A percentile compares a stretch with the other conserved stretches of the same genome.
phyloP scores from a whole-genome alignment of 2,888 invertebrate genomes.

The Mesoligia furuncula region DNA sequence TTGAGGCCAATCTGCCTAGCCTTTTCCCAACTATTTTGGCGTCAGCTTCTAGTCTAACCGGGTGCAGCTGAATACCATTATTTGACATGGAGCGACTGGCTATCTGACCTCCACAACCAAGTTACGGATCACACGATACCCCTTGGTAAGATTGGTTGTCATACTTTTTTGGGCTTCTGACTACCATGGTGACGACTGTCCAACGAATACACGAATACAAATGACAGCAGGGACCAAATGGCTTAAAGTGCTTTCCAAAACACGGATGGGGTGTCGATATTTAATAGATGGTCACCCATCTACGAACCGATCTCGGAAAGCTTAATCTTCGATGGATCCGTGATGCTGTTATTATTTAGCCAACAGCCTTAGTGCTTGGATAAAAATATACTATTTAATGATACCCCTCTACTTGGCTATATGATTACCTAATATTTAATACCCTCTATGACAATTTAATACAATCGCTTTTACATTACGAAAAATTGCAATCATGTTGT shows the following conservation, averaged over 20 bases:
- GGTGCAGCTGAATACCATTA: neutral
- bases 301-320: neutral
- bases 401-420: no score
- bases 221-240: neutral
- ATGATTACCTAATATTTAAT: no score
- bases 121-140: neutral
- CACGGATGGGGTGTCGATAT: neutral
- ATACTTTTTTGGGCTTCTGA: neutral
- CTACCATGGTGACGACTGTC: neutral
- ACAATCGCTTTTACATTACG: neutral
- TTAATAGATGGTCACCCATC: neutral
- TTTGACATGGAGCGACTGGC: neutral
- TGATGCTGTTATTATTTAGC: neutral
- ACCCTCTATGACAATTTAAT: neutral
- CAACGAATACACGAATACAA: neutral
- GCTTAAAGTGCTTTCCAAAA: neutral
- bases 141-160: neutral
- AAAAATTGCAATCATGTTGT: neutral
- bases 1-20: neutral
- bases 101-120: neutral
- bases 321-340: neutral
- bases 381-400: neutral
- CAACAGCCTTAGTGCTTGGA: neutral
- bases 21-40: neutral
- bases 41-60: neutral